phyloP scores from a whole-genome alignment of 2,113 vertebrate genomes.

The Pitta sordida region DNA sequence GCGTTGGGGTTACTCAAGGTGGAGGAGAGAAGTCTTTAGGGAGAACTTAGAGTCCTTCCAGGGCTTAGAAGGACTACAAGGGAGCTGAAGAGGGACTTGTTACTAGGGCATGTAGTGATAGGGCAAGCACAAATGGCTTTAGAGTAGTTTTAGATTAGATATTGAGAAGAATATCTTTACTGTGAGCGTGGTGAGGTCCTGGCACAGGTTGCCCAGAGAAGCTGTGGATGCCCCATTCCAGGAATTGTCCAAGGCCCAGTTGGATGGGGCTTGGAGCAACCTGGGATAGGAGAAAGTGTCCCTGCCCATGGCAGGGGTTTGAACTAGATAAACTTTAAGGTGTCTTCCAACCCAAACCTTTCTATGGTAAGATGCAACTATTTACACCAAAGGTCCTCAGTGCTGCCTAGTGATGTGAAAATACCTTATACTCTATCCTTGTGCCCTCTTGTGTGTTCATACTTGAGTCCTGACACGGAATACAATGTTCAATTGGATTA shows the following conservation, averaged over 20 bases:
- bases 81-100: no score
- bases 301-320: not conserved
- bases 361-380: not conserved
- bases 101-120: not conserved
- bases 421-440: not conserved
- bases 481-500: accelerated
- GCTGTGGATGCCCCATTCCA: not conserved
- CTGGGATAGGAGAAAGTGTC: not conserved
- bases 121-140: not conserved
- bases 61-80: not conserved
- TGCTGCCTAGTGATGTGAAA: no score
- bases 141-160: not conserved
- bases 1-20: not conserved
- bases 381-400: not conserved
- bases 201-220: not conserved
- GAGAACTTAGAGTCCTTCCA: not conserved
- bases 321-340: not conserved
- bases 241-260: not conserved
- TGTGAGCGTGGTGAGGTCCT: not conserved
- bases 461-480: not conserved
- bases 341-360: not conserved
- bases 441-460: not conserved
- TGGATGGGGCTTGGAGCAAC: not conserved
- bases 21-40: not conserved
- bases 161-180: not conserved